phyloP scores from a whole-genome alignment of 2,888 invertebrate species.

The Myopa tessellatipennis region DNA sequence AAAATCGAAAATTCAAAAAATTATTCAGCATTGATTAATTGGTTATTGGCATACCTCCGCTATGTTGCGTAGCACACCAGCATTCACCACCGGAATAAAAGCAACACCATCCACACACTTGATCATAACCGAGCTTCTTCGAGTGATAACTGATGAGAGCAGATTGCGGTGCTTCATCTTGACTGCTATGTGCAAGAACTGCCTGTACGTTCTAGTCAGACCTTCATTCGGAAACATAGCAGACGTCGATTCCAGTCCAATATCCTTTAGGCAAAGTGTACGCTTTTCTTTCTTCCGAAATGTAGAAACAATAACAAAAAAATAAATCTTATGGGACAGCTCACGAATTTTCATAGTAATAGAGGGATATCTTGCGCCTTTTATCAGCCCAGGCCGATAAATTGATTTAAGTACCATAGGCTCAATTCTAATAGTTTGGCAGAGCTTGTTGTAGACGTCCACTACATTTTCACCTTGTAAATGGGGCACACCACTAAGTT shows the following conservation, averaged over 20 bases:
- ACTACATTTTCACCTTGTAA: too few species aligned
- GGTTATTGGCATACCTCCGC: neutral
- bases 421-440: neutral
- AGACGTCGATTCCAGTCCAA: neutral
- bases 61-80: neutral
- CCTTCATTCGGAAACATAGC: neutral
- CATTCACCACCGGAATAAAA: neutral
- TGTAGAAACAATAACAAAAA: neutral
- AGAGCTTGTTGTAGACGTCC: too few species aligned
- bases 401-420: neutral
- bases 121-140: neutral
- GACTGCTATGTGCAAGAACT: neutral
- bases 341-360: neutral
- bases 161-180: too few species aligned
- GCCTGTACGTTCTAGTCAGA: neutral
- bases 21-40: too few species aligned
- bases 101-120: too few species aligned
- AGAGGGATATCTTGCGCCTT: neutral
- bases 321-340: neutral
- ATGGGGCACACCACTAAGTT: too few species aligned
- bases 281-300: neutral
- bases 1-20: too few species aligned
- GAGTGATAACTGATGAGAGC: neutral
- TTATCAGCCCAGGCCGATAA: neutral
- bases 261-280: neutral